Base-by-base conservation (phyloP, 2,113 vertebrate species). In the Oncorhynchus tshawytscha region DNA sequence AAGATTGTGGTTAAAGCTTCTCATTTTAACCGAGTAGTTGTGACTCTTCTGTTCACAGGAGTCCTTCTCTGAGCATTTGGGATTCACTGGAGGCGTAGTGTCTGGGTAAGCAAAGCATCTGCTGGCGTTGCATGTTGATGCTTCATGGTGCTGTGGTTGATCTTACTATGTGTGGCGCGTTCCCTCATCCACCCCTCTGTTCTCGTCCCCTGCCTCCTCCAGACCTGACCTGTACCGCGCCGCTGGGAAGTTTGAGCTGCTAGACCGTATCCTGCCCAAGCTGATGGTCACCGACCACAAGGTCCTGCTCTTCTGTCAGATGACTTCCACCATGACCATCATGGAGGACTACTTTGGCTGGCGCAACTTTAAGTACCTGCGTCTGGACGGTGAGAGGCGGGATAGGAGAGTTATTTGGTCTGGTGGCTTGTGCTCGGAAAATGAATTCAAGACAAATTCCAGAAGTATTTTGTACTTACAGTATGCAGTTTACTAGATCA, bases 261-360 rank as follows among this genome's bases (percentile, higher is more conserved):
- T 99, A 1, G 98, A 99, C 76, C 89, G 98, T 1, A 99, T 99
- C 72, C 93, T 99, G 27, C 97, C 98, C 82, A 99, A 99, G 39
- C 93, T 99, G 4, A 88, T 96, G 16, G 96, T 94, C 82, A 99
- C 97, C 86, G 93, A 95, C 89, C 98, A 99, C 90, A 98, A 98
- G 88, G 98, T 99, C 90, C 95, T 99, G 88, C 98, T 99, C 0
- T 99, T 99, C 92, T 99, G 97, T 91, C 98, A 99, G 85, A 99
- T 99, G 98, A 99, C 98, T 51, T 92, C 97, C 0, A 95, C 99
- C 78, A 99, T 99, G 98, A 99, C 97, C 82, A 99, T 99, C 91
- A 99, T 99, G 98, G 98, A 99, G 73, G 98, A 99, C 67, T 99
- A 99, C 74, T 99, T 99, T 2, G 95, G 95, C 0, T 99, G 95